Conservation (phyloP, 2,888 invertebrate genomes). For the Apodemia duryi region DNA sequence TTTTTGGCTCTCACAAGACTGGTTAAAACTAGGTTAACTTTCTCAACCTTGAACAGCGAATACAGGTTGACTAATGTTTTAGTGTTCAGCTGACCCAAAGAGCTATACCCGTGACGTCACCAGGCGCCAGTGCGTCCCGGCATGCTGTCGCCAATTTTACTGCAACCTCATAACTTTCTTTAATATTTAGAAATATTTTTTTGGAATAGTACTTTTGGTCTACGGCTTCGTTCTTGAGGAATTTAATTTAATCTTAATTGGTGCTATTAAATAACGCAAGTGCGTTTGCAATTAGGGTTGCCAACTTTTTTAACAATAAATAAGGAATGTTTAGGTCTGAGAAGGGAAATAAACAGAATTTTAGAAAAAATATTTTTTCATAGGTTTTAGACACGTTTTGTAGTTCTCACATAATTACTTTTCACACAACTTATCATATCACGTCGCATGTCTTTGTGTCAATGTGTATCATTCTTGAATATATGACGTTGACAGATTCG, state of each 20-base stretch:
- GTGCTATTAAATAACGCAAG: too few species aligned
- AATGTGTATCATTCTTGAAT: too few species aligned
- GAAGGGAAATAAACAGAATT: too few species aligned
- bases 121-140: constrained; percentile 47
- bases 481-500: too few species aligned
- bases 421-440: too few species aligned
- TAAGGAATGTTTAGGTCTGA: too few species aligned
- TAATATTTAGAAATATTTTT: constrained; percentile 18
- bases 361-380: too few species aligned
- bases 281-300: too few species aligned
- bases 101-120: constrained; percentile 50
- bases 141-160: constrained; percentile 36
- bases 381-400: too few species aligned
- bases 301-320: too few species aligned
- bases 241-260: neutral
- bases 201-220: neutral
- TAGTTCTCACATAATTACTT: too few species aligned
- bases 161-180: constrained; percentile 25
- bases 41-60: constrained; percentile 45
- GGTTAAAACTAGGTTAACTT: neutral
- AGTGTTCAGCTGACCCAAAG: constrained; percentile 50
- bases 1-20: constrained; percentile 7
- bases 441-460: too few species aligned
- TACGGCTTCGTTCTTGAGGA: neutral
- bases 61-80: constrained; percentile 28